A percentile compares a stretch with the other conserved stretches of the same genome.
Conservation (phyloP, 1,140 invertebrate species). For the Bombus polaris region DNA sequence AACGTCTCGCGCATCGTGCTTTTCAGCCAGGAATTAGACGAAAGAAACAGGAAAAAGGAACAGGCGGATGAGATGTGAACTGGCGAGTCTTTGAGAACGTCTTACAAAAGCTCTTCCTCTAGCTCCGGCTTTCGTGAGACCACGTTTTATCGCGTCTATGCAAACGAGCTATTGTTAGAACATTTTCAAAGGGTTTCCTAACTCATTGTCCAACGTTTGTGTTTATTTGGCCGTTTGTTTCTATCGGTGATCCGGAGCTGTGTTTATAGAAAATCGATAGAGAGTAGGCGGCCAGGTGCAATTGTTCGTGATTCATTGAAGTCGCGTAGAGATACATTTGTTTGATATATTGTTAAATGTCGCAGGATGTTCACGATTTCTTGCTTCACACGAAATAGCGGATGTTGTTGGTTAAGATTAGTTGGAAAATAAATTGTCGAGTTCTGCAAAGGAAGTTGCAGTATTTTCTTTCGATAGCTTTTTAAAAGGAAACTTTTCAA, state of each 20-base stretch:
- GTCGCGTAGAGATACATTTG: no score
- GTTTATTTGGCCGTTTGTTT: not conserved
- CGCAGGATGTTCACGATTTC: no score
- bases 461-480: no score
- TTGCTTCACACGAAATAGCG: no score
- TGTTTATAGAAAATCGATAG: not conserved
- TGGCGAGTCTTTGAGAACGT: not conserved
- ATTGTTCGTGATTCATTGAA: no score
- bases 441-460: no score
- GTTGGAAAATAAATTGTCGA: no score
- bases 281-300: no score
- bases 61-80: not conserved
- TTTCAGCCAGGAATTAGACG: not conserved
- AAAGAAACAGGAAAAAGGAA: not conserved
- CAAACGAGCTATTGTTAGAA: slow-evolving; percentile 26
- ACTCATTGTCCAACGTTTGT: not conserved
- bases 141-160: not conserved
- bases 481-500: no score
- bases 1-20: not conserved
- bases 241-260: not conserved
- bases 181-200: not conserved
- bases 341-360: no score
- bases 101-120: not conserved
- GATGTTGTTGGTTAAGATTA: no score
- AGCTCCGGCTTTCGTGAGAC: not conserved